Conservation (phyloP, 2,888 invertebrate species). For the Drosophila acutilabella region DNA sequence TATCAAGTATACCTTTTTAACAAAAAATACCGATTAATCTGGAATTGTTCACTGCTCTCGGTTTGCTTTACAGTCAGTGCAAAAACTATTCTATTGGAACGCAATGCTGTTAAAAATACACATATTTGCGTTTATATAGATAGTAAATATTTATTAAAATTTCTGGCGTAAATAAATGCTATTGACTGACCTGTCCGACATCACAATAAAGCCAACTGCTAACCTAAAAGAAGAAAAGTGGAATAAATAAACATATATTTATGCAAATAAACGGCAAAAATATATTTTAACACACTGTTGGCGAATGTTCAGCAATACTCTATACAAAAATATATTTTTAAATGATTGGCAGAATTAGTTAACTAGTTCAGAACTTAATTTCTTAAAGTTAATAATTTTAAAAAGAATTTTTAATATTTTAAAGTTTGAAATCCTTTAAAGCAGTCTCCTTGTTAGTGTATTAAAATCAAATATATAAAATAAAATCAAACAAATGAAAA, state of each 20-base stretch:
- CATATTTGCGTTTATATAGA: conserved; percentile 3
- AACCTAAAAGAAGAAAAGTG: conserved; percentile 25
- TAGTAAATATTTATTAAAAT: conserved; percentile 31
- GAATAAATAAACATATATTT: background rate
- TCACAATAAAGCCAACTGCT: conserved; percentile 28
- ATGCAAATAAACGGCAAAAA: conserved; percentile 1
- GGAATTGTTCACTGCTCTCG: conserved; percentile 10
- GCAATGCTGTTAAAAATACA: conserved; percentile 6
- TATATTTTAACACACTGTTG: background rate
- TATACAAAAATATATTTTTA: background rate
- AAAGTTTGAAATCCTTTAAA: background rate
- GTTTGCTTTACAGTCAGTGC: conserved; percentile 8
- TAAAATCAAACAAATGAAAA: conserved; percentile 23
- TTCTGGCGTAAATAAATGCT: conserved; percentile 31
- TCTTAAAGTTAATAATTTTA: too few species aligned
- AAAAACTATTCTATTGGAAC: conserved; percentile 20
- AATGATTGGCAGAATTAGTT: too few species aligned
- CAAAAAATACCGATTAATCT: conserved; percentile 2
- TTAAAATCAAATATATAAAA: conserved; percentile 11
- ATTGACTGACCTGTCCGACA: conserved; percentile 29
- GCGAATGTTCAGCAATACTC: background rate
- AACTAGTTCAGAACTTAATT: too few species aligned
- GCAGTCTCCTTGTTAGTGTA: background rate
- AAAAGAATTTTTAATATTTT: too few species aligned
- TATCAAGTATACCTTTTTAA: too few species aligned